These are phyloP conservation scores for Odontocerum albicorne DNA, from an alignment of 2,888 invertebrate genomes.

Conservation along the genomic window DNA sequence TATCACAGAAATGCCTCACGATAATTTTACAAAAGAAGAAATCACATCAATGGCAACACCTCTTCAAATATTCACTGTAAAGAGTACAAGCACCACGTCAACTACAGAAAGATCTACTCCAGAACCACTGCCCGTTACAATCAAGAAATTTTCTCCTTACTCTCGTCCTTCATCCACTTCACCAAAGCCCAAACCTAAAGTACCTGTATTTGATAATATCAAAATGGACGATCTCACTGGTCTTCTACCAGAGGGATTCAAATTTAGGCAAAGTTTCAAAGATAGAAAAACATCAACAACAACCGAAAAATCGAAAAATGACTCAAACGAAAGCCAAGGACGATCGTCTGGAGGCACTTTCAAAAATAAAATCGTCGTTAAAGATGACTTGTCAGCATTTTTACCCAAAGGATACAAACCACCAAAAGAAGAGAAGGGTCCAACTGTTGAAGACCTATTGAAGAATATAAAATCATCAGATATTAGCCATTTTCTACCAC, in stretches of 20 bases:
- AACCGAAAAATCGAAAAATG: constrained; percentile 42
- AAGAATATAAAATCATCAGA: constrained; percentile 59
- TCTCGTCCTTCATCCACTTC: constrained; percentile 41
- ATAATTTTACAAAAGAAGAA: constrained; percentile 39
- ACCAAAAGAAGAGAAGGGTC: constrained; percentile 40
- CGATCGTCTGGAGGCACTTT: constrained; percentile 57
- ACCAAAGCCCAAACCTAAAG: constrained; percentile 46
- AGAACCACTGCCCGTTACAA: constrained; percentile 62
- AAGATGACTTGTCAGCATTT: constrained; percentile 58
- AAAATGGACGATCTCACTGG: constrained; percentile 62
- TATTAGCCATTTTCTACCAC: constrained; percentile 64
- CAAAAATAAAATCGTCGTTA: constrained; percentile 60
- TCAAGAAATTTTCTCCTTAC: constrained; percentile 66
- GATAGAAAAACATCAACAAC: constrained; percentile 58
- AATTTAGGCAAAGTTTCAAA: constrained; percentile 55
- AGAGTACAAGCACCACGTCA: constrained; percentile 53
- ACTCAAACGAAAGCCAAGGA: constrained; percentile 48
- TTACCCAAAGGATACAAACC: constrained; percentile 64
- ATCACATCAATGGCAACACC: constrained; percentile 39
- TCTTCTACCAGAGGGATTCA: constrained; percentile 66
- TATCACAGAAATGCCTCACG: constrained; percentile 57
- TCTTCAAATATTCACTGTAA: constrained; percentile 50
- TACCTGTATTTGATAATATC: constrained; percentile 49
- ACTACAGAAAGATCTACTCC: constrained; percentile 59
- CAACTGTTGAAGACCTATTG: constrained; percentile 46